Conservation (phyloP, 2,797 vertebrate species). For the Esox masquinongy region DNA sequence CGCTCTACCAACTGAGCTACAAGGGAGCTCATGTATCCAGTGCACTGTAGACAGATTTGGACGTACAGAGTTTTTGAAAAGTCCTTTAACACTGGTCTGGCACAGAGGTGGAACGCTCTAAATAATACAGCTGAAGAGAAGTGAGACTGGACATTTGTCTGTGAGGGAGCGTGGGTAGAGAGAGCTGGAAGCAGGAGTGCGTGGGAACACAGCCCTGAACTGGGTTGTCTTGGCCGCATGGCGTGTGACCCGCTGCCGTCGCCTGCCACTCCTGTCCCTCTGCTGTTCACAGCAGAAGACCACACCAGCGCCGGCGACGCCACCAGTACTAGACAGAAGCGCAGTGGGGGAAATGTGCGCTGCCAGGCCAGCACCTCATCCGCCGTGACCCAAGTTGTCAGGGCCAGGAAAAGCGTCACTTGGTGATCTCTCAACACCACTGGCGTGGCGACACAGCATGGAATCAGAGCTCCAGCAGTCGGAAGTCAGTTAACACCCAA, state of each 20-base stretch:
- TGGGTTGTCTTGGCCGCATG: neutral
- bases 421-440: too few relatives aligned
- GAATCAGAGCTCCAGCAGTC: too few relatives aligned
- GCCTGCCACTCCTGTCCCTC: neutral
- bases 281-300: neutral
- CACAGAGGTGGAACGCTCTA: too few relatives aligned
- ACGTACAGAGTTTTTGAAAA: too few relatives aligned
- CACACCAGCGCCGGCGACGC: neutral
- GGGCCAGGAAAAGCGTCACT: too few relatives aligned
- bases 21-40: too few relatives aligned
- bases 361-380: neutral
- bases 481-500: too few relatives aligned
- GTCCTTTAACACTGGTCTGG: too few relatives aligned
- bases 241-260: neutral
- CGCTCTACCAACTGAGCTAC: too few relatives aligned
- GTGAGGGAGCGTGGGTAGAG: neutral
- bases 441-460: too few relatives aligned
- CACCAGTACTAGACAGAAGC: neutral
- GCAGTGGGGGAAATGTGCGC: neutral
- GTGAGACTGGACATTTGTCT: neutral
- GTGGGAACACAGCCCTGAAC: neutral
- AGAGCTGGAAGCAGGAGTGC: neutral
- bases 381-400: too few relatives aligned
- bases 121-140: neutral
- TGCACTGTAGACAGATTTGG: too few relatives aligned